These are phyloP conservation scores for Eueides isabella DNA, from an alignment of 1,140 invertebrate species.

Conservation along the genomic window DNA sequence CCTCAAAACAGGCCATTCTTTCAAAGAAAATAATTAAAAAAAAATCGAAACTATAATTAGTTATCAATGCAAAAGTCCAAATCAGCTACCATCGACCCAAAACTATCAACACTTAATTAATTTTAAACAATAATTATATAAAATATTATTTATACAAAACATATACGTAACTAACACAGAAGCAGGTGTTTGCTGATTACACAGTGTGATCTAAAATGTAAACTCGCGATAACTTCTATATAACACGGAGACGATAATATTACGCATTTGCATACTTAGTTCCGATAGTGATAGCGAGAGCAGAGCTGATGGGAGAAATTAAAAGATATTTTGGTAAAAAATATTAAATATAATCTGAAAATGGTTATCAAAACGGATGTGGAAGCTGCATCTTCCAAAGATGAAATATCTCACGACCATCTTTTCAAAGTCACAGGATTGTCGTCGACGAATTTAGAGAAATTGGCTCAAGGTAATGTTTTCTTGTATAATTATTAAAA, in stretches of 20 bases:
- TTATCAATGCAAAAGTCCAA: too few relatives aligned
- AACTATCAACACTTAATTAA: conserved; percentile 17
- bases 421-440: conserved; percentile 70
- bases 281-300: neutral
- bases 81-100: neutral
- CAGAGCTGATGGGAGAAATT: neutral
- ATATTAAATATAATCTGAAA: conserved; percentile 9
- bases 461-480: conserved; percentile 64
- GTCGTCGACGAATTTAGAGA: conserved; percentile 68
- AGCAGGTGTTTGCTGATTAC: conserved; percentile 45
- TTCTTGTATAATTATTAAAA: too few relatives aligned
- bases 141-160: conserved; percentile 40
- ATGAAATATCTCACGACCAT: conserved; percentile 71
- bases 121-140: conserved; percentile 39
- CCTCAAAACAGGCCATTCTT: too few relatives aligned
- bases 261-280: neutral
- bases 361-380: conserved; percentile 50
- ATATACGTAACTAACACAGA: conserved; percentile 54
- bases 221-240: conserved; percentile 56
- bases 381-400: conserved; percentile 46
- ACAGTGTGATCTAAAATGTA: conserved; percentile 44
- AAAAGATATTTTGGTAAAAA: neutral
- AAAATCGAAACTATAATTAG: too few relatives aligned
- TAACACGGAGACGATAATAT: conserved; percentile 31
- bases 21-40: too few relatives aligned